Evolutionary conservation across 2,888 invertebrate species (phyloP).

Genomic region (Trichacis sp.): DNA sequence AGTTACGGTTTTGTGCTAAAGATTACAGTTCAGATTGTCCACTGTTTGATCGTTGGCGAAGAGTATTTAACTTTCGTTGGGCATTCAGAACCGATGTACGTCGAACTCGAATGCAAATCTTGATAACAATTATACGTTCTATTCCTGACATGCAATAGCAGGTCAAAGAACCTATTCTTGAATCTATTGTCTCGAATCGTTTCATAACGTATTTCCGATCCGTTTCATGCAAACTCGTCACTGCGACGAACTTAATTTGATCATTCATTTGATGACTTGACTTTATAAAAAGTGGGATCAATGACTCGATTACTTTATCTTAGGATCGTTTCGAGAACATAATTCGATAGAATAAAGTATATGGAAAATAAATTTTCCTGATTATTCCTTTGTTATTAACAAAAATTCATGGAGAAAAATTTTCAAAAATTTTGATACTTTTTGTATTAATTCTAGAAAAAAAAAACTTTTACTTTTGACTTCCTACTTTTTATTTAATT

Average conservation of each 20-base stretch:
- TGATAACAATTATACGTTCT: conserved; percentile 28
- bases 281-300: too few species aligned
- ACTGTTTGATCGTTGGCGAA: conserved; percentile 57
- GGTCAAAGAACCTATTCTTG: conserved; percentile 30
- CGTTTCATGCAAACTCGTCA: background rate
- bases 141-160: conserved; percentile 31
- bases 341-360: too few species aligned
- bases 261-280: background rate
- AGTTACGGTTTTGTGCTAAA: background rate
- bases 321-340: too few species aligned
- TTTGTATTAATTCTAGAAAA: too few species aligned
- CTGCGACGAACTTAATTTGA: background rate
- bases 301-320: too few species aligned
- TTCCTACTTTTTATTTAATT: too few species aligned
- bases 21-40: background rate
- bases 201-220: background rate
- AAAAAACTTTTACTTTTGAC: too few species aligned
- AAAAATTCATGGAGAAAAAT: too few species aligned
- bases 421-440: too few species aligned
- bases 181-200: conserved; percentile 20
- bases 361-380: too few species aligned
- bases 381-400: too few species aligned
- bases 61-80: conserved; percentile 57
- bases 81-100: conserved; percentile 30
- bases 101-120: conserved; percentile 42